Evolutionary conservation across 2,888 invertebrate genomes (phyloP), one percentile per base, ranked within the genome.

Genomic region (Melanchra persicariae): DNA sequence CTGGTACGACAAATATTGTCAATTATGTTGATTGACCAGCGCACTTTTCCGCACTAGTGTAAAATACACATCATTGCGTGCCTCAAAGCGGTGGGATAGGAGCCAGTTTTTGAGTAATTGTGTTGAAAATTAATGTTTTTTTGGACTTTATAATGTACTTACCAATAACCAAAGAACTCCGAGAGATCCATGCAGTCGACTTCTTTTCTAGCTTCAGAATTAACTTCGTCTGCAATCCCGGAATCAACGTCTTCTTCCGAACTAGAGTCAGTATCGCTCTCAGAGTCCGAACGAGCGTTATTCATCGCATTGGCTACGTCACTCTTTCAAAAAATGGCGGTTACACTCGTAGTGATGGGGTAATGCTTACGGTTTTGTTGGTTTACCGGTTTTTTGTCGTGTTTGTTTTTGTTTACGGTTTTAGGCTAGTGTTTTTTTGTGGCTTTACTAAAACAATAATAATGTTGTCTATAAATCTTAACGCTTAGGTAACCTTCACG

Each of bases 181-280:
- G 94, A 90, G 0, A 95, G 87, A 91, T 95, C 95, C 95, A 95
- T 95, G 83, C 95, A 94, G 89, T 95, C 95, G 51, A 88, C 61
- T 47, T 92, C 90, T 30, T 85, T 87, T 34, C 84, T 83, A 34
- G 79, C 67, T 19, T 85, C 87, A 17, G 82, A 26, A 2, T 72
- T 77, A 0, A 87, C 80, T 62, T 94, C 95, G 73, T 96, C 95
- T 0, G 89, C 95, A 30, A 96, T 96, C 0, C 95, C 95, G 0
- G 95, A 95, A 70, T 96, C 95, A 9, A 95, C 85, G 87, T 96
- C 95, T 59, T 94, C 95, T 70, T 96, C 95, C 0, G 93, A 93
- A 74, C 93, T 93, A 2, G 90, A 89, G 0, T 79, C 85, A 37
- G 88, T 87, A 1, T 92, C 93, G 1, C 89, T 87, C n/a, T 94